Base-by-base conservation (phyloP, 2,113 vertebrate genomes). In the Polypterus bichir region DNA sequence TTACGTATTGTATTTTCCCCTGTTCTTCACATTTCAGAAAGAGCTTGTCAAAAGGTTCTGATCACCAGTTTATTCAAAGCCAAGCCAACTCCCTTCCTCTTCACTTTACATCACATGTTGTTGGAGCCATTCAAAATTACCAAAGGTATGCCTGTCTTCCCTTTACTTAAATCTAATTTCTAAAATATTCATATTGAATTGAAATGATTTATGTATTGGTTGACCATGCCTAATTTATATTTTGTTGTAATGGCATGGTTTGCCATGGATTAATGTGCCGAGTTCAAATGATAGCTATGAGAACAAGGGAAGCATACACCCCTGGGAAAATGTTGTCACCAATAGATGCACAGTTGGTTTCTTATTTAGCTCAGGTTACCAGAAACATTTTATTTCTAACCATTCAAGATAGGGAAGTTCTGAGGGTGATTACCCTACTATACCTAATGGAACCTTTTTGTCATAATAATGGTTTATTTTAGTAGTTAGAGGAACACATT, bases 71-170 rank as follows among this genome's bases (percentile, higher is more conserved):
- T 57, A 70, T 69, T 8, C 72, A 69, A 48, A 84, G 72, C 70
- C 71, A 10, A 54, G 62, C 64, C 57, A 67, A 65, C 8, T 71
- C 66, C 69, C 72, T 81, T 63, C 77, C 80, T 68, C 47, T 64
- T 48, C 62, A 77, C 54, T 83, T 83, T 71, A 73, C 75, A 9
- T 76, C 54, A 74, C 72, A 73, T 59, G 73, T 83, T 5, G 74
- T 76, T 60, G 81, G 78, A 73, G 79, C 75, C 47, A 83, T 83
- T 48, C 47, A 73, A 48, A 72, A 59, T 65, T 80, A 72, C 57
- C 65, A 69, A 45, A 78, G 85, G 85, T 86, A 86, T 66, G 64
- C 48, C 58, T 46, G 65, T 9, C 53, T 27, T 27, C 48, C 49
- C 44, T 46, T 48, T 3, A 27, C 6, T 57, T 9, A 9, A 3